Evolutionary conservation across 2,113 vertebrate genomes (phyloP).

Genomic region (Lagopus muta): DNA sequence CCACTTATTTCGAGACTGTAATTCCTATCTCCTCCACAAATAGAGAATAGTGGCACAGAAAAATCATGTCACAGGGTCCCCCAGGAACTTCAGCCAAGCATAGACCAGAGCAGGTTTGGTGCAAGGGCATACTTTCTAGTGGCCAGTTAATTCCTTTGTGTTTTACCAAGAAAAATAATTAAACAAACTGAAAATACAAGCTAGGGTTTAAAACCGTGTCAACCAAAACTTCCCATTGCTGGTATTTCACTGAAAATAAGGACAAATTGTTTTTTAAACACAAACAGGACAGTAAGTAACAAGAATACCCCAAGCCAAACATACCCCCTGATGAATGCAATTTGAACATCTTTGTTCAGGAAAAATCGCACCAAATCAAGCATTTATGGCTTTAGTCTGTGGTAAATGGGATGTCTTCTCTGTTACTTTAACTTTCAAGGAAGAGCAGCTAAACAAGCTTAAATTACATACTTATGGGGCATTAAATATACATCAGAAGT

Average conservation of each 20-base stretch:
- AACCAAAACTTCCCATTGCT: not conserved
- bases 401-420: not conserved
- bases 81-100: not conserved
- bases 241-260: not conserved
- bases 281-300: not conserved
- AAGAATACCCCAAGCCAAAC: not conserved
- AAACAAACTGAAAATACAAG: not conserved
- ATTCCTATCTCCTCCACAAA: not conserved
- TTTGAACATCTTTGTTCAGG: not conserved
- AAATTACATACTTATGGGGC: not conserved
- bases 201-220: not conserved
- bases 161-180: not conserved
- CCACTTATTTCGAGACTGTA: conserved; percentile 12
- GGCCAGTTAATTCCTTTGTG: not conserved
- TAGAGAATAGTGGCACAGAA: not conserved
- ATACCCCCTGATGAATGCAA: not conserved
- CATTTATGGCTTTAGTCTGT: not conserved
- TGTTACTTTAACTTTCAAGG: not conserved
- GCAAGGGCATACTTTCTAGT: not conserved
- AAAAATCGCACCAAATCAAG: not conserved
- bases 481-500: not conserved
- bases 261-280: not conserved
- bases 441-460: not conserved
- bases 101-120: not conserved
- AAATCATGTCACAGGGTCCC: not conserved